phyloP scores from a whole-genome alignment of 2,797 vertebrate genomes.

The Zalophus californianus region DNA sequence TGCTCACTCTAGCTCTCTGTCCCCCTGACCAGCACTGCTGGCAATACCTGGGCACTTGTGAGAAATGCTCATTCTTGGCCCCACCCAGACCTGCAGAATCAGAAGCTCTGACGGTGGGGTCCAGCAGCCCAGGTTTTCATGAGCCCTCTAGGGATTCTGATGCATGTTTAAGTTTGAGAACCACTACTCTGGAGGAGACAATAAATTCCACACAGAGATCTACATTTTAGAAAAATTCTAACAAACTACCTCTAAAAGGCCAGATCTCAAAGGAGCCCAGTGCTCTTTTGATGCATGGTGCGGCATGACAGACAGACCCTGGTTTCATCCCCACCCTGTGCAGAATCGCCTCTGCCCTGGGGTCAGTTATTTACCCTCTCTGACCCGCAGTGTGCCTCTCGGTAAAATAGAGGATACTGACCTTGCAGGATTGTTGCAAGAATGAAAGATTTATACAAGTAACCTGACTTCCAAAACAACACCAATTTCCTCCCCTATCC shows the following conservation, averaged over 20 bases:
- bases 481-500: background rate
- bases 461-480: background rate
- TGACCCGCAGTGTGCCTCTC: background rate
- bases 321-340: background rate
- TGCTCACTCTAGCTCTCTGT: background rate
- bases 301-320: background rate
- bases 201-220: background rate
- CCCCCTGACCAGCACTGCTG: background rate
- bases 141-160: background rate
- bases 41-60: background rate
- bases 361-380: background rate
- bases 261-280: background rate
- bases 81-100: background rate
- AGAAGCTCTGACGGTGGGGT: background rate
- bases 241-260: background rate
- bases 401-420: background rate
- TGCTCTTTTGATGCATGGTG: background rate
- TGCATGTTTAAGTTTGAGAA: background rate
- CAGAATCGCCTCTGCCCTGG: background rate
- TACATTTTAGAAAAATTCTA: background rate
- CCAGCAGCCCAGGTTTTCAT: background rate
- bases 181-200: background rate
- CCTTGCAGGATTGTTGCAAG: background rate
- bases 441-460: background rate
- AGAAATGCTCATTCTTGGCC: background rate